Evolutionary conservation across 1,140 invertebrate genomes (phyloP).

Genomic region (Drosophila persimilis): DNA sequence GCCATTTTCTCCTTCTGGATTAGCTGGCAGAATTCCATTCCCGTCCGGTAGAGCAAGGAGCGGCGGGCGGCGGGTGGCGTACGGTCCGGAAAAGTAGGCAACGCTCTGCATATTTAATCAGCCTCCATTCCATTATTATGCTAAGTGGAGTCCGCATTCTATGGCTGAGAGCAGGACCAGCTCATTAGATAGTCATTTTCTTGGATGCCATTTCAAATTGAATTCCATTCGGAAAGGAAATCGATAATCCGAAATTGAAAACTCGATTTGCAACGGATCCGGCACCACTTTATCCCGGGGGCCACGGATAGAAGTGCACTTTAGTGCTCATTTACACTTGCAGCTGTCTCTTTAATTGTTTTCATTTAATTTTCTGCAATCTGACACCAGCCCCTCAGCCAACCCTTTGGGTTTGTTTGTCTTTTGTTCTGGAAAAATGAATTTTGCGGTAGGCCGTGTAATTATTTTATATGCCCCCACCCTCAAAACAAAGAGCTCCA

Average conservation of each 20-base stretch:
- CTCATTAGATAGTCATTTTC: constrained; percentile 55
- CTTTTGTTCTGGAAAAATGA: constrained; percentile 58
- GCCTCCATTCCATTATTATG: constrained; percentile 58
- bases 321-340: no score
- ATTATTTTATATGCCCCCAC: constrained; percentile 66
- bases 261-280: constrained; percentile 1
- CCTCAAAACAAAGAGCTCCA: constrained; percentile 59
- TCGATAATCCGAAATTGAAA: constrained; percentile 64
- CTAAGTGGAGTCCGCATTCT: constrained; percentile 33
- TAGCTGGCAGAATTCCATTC: constrained; percentile 12
- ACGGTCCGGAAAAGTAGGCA: constrained; percentile 57
- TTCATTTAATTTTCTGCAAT: constrained; percentile 53
- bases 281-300: no score
- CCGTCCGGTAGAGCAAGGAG: constrained; percentile 11
- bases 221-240: constrained; percentile 54
- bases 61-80: background rate
- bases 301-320: background rate
- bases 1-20: background rate
- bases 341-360: constrained; percentile 52
- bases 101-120: constrained; percentile 57
- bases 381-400: constrained; percentile 2
- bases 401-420: constrained; percentile 1
- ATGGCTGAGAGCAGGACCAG: background rate
- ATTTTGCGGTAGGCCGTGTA: constrained; percentile 76
- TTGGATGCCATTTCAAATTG: constrained; percentile 51